Percentiles rank a stretch among this genome's conserved stretches.
phyloP scores from a whole-genome alignment of 1,140 invertebrate species.

The Arctopsyche grandis region DNA sequence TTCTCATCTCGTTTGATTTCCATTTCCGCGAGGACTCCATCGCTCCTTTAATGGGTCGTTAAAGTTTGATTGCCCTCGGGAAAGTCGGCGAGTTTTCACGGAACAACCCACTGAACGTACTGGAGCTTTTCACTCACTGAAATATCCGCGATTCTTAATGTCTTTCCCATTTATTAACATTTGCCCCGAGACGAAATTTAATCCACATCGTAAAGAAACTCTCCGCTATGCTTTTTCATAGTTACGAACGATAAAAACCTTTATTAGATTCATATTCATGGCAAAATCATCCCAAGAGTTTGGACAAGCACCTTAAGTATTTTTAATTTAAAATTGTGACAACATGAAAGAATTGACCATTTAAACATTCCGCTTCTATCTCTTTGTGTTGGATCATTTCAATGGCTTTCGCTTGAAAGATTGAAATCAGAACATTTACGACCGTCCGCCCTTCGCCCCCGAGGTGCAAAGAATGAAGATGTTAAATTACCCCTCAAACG shows the following conservation, averaged over 20 bases:
- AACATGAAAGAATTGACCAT: too few relatives aligned
- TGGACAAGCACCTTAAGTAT: not conserved
- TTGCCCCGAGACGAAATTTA: slow-evolving; percentile 26
- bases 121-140: slow-evolving; percentile 45
- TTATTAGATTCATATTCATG: slow-evolving; percentile 24
- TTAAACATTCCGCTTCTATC: not conserved
- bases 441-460: not conserved
- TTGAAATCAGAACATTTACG: slow-evolving; percentile 13
- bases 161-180: slow-evolving; percentile 52
- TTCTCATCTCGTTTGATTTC: slow-evolving; percentile 44
- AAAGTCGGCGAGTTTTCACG: slow-evolving; percentile 34
- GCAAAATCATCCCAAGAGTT: not conserved
- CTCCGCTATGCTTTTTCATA: not conserved
- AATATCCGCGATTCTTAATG: slow-evolving; percentile 53
- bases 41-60: slow-evolving; percentile 53
- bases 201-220: slow-evolving; percentile 29
- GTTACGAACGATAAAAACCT: slow-evolving; percentile 12
- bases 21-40: slow-evolving; percentile 42
- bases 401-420: not conserved
- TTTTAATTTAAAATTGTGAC: not conserved
- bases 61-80: slow-evolving; percentile 51
- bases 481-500: slow-evolving; percentile 17
- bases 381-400: not conserved
- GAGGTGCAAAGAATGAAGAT: slow-evolving; percentile 19
- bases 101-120: slow-evolving; percentile 9